Base-by-base conservation (phyloP, 37 sponge, comb jelly and placozoan species). In the Halichondria panicea region DNA sequence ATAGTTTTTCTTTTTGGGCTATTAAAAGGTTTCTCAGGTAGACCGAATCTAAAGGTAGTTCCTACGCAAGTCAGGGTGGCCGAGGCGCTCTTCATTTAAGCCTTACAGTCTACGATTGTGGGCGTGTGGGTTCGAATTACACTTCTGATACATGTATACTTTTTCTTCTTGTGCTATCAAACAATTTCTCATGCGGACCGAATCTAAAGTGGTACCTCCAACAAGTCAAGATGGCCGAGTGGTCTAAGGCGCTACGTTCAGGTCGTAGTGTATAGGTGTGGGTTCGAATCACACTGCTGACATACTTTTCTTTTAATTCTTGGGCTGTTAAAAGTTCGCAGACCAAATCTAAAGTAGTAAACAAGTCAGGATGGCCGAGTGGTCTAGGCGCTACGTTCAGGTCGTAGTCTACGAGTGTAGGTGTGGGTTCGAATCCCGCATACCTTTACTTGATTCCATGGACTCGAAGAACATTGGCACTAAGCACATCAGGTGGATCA, bases 241-340 rank as follows among this genome's bases (percentile, higher is more conserved):
- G 89, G 89, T 89, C 89, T 89, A 83, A 83, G 89, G 84, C 84
- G 80, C 79, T 89, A 80, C 79, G 89, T 89, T 89, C 89, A 83
- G 84, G 84, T 89, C 84, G 84, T 82, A 90, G 81, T 91, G 83
- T 86, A 80, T 84, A 86, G 87, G 91, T 79, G 91, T 91, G 91
- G 91, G 91, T 86, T 86, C 83, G 83, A 90, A 85, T 90, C 87
- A 86, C 91, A 90, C 91, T 86, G 64, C 86, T 90, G 82, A 90
- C 87, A 85, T 50, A 40, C 30, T 76, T 81, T 85, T 60, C 63
- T 69, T 68, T 64, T 80, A n/a, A n/a, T n/a, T n/a, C n/a, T n/a
- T n/a, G n/a, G n/a, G n/a, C n/a, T n/a, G n/a, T n/a, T n/a, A n/a
- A n/a, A n/a, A n/a, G 4, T 19, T 72, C n/a, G n/a, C n/a, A n/a